Percentiles rank a stretch among this genome's conserved stretches.
Evolutionary conservation across 2,797 vertebrate genomes (phyloP).

Genomic region (Limnodromus scolopaceus): DNA sequence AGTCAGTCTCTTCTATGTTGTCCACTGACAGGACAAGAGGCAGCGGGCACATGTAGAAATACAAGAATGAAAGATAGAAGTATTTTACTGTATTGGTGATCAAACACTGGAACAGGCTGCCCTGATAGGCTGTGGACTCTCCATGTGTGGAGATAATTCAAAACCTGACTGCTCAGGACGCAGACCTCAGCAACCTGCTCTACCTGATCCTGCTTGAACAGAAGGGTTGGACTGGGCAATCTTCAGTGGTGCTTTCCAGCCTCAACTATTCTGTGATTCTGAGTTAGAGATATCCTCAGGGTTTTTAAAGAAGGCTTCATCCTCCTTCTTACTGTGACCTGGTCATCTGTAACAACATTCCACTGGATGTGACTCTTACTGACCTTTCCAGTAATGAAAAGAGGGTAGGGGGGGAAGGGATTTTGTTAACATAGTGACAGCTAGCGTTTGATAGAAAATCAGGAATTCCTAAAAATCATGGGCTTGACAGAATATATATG

Average conservation of each 20-base stretch:
- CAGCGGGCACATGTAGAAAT: background rate
- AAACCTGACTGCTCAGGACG: background rate
- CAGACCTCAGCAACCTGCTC: background rate
- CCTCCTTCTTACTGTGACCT: background rate
- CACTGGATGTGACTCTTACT: background rate
- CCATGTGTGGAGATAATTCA: background rate
- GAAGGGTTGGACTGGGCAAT: fast-evolving
- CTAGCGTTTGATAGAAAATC: background rate
- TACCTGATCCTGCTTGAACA: background rate
- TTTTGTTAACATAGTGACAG: background rate
- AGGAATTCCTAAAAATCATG: background rate
- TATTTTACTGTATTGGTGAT: background rate
- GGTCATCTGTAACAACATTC: background rate
- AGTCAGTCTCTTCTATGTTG: background rate
- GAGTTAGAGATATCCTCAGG: background rate
- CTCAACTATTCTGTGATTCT: background rate
- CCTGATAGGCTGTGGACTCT: background rate
- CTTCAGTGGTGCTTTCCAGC: background rate
- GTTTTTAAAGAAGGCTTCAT: background rate
- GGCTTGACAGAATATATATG: background rate
- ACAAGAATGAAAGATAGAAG: background rate
- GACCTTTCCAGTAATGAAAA: background rate
- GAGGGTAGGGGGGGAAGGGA: fast-evolving
- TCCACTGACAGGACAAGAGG: background rate
- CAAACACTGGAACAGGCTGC: background rate